A percentile compares a stretch with the other conserved stretches of the same genome.
Evolutionary conservation across 1,140 invertebrate genomes (phyloP).

Genomic region (Phymastichus coffea): DNA sequence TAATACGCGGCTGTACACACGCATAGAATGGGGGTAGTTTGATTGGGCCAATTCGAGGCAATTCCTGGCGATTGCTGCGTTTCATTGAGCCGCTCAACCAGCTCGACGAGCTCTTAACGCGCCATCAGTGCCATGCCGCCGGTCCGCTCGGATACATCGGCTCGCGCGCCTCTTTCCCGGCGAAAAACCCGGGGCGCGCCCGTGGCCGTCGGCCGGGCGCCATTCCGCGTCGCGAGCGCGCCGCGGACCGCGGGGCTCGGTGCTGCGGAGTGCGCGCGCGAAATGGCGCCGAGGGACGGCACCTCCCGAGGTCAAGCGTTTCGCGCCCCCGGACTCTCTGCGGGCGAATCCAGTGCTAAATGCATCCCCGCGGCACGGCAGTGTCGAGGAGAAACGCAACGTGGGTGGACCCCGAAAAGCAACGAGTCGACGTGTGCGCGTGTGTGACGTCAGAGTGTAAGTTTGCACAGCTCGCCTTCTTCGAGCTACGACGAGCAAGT

Average conservation of each 20-base stretch:
- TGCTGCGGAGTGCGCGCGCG: neutral
- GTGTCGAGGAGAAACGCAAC: too few relatives aligned
- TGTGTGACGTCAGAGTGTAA: too few relatives aligned
- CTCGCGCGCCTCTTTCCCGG: neutral
- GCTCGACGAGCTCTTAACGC: neutral
- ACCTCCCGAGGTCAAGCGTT: neutral
- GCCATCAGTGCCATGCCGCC: slow-evolving; percentile 40
- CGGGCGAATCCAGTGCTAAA: too few relatives aligned
- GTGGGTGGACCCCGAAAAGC: too few relatives aligned
- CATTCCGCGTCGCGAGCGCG: neutral
- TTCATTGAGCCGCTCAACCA: slow-evolving; percentile 49
- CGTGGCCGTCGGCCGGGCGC: too few relatives aligned
- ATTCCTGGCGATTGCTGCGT: slow-evolving; percentile 59
- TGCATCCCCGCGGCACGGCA: too few relatives aligned
- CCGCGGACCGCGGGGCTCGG: neutral
- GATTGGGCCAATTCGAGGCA: slow-evolving; percentile 60
- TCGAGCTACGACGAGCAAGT: too few relatives aligned
- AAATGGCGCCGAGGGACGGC: neutral
- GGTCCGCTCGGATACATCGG: slow-evolving; percentile 50
- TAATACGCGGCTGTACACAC: slow-evolving; percentile 51
- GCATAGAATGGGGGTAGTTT: slow-evolving; percentile 56
- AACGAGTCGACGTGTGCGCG: too few relatives aligned
- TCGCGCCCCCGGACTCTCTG: neutral
- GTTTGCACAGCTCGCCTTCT: too few relatives aligned
- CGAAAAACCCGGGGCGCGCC: too few relatives aligned